Evolutionary conservation across 1,140 invertebrate genomes (phyloP).

Genomic region (Capitella teleta): DNA sequence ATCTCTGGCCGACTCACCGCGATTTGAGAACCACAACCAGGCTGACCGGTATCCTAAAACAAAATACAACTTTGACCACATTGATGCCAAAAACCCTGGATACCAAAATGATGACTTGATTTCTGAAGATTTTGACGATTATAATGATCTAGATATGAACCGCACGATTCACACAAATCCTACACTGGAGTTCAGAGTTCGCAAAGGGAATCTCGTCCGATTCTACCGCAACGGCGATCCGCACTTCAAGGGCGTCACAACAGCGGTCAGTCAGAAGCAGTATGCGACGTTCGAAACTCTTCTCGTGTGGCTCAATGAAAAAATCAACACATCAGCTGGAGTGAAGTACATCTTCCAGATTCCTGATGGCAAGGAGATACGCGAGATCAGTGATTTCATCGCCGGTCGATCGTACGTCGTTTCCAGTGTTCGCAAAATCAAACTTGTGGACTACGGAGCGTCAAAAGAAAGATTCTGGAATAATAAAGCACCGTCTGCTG

Average conservation of each 20-base stretch:
- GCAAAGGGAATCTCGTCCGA: constrained; percentile 51
- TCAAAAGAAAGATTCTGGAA: constrained; percentile 24
- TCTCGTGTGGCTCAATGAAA: constrained; percentile 51
- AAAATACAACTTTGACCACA: too few relatives aligned
- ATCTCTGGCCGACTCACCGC: too few relatives aligned
- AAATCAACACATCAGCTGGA: constrained; percentile 30
- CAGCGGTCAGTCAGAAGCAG: constrained; percentile 67
- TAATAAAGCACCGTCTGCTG: constrained; percentile 7
- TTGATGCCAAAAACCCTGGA: too few relatives aligned
- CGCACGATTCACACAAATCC: neutral
- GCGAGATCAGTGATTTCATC: constrained; percentile 71
- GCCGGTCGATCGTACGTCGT: constrained; percentile 77
- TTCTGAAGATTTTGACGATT: too few relatives aligned
- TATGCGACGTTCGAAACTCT: constrained; percentile 75
- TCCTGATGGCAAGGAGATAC: constrained; percentile 67
- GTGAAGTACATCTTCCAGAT: constrained; percentile 70
- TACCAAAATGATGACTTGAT: too few relatives aligned
- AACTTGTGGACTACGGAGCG: constrained; percentile 19
- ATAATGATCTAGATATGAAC: too few relatives aligned
- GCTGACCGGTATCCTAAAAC: too few relatives aligned
- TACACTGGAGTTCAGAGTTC: constrained; percentile 1
- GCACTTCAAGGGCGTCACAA: constrained; percentile 76
- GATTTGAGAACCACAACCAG: too few relatives aligned
- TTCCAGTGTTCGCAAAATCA: constrained; percentile 52
- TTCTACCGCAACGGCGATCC: constrained; percentile 90